Evolutionary conservation across 2,797 vertebrate genomes (phyloP).

Genomic region (Mastacembelus armatus): DNA sequence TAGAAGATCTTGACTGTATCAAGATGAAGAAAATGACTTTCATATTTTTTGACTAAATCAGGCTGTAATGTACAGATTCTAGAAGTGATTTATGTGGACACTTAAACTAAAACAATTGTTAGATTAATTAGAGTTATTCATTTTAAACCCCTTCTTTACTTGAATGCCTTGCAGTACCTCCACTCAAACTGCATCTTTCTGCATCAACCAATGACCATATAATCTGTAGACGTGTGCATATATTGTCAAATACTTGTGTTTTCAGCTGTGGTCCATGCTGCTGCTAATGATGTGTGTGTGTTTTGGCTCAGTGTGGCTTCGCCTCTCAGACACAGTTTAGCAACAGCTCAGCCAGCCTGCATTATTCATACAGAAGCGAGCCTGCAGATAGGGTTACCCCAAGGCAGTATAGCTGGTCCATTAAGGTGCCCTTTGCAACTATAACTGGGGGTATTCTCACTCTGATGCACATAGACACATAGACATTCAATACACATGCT

Average conservation of each 20-base stretch:
- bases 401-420: slow-evolving; percentile 79
- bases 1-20: too few relatives aligned
- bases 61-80: neutral
- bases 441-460: slow-evolving; percentile 72
- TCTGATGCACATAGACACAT: slow-evolving; percentile 41
- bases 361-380: slow-evolving; percentile 89
- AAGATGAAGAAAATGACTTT: neutral
- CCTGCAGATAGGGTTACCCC: slow-evolving; percentile 90
- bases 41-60: neutral
- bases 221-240: too few relatives aligned
- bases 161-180: neutral
- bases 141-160: neutral
- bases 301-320: slow-evolving; percentile 81
- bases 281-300: slow-evolving; percentile 43
- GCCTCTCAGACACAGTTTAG: slow-evolving; percentile 88
- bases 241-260: too few relatives aligned
- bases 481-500: slow-evolving; percentile 35
- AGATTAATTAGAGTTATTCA: neutral
- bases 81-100: neutral
- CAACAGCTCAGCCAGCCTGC: slow-evolving; percentile 84
- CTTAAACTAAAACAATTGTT: neutral
- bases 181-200: neutral
- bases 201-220: neutral
- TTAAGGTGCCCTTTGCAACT: slow-evolving; percentile 81
- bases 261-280: slow-evolving; percentile 31